Base-by-base conservation (phyloP, 2,888 invertebrate species). In the Eupithecia tripunctaria region DNA sequence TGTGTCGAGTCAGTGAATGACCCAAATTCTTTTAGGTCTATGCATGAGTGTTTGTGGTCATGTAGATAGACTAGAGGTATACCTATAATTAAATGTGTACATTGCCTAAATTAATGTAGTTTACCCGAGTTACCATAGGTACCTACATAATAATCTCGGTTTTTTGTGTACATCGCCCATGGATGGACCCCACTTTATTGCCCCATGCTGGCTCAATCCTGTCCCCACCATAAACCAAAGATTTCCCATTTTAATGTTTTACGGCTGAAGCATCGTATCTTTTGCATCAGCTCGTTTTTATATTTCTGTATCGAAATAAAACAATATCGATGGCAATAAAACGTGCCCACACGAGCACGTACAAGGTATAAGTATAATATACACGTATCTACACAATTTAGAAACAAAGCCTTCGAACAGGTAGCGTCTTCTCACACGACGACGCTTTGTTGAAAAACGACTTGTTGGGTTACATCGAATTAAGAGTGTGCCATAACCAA, bases 291-390 rank as follows among this genome's bases (percentile, higher is more conserved):
- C 63, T 43, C 14, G 56, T 66, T 67, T 56, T 56, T 32, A 51
- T 72, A 60, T 76, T 70, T 73, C 73, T 66, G 74, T 60, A 60
- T 60, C n/a, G 66, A 71, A 68, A 75, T 71, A 73, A 73, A 77
- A 76, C 71, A 76, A 75, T 77, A 75, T 71, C 68, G 69, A 59
- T n/a, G 38, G 60, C 62, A 67, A 75, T 77, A 77, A 77, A 77
- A 76, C 51, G 68, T 70, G 51, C 68, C 72, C 62, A 43, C 67
- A 60, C 62, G 60, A 67, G 63, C 62, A 68, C 32, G n/a, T 47
- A 68, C 43, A 25, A 59, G 15, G 10, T 51, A 51, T 21, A 51
- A 10, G 47, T 56, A 56, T 56, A 25, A 25, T 14, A 0, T 25
- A 25, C 51, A 51, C 21, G 51, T 21, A 21, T 51, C 21, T 21